Percentiles rank a stretch among this genome's conserved stretches.
These are phyloP conservation scores for Clupea harengus DNA, from an alignment of 2,113 vertebrate genomes.

Conservation along the genomic window DNA sequence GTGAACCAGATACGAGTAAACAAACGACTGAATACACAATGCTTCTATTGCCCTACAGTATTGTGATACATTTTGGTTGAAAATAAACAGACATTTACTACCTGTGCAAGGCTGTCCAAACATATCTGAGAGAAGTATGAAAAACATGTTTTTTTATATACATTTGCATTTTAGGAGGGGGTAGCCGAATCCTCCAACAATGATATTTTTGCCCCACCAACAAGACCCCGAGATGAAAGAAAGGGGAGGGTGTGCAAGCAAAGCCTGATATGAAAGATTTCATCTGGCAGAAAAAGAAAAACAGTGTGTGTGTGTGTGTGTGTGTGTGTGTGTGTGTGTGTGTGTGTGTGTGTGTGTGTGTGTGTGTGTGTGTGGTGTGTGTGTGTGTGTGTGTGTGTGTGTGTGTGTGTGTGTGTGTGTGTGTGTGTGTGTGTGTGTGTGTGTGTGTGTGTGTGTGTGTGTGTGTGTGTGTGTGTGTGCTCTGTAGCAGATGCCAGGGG, in stretches of 20 bases:
- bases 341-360: not conserved
- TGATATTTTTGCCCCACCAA: not conserved
- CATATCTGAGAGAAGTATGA: not conserved
- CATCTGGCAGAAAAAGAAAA: not conserved
- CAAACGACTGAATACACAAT: not conserved
- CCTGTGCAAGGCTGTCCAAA: not conserved
- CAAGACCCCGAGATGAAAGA: not conserved
- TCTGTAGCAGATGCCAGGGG: not conserved
- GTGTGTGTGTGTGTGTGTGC: not conserved
- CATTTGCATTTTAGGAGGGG: not conserved
- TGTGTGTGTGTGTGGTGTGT: conserved; percentile 16
- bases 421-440: conserved; percentile 14
- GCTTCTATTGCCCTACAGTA: not conserved
- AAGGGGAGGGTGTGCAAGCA: not conserved
- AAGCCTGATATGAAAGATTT: not conserved
- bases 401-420: conserved; percentile 7
- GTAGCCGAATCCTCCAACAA: not conserved
- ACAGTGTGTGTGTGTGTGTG: not conserved
- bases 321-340: conserved; percentile 16
- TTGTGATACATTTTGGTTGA: not conserved
- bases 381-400: not conserved
- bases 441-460: conserved; percentile 14
- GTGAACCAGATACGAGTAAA: not conserved
- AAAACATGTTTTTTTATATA: not conserved
- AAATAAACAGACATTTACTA: not conserved